Percentiles rank a stretch among this genome's conserved stretches.
These are phyloP conservation scores for Phyllostomus discolor DNA, from an alignment of 2,113 vertebrate genomes.

Conservation along the genomic window DNA sequence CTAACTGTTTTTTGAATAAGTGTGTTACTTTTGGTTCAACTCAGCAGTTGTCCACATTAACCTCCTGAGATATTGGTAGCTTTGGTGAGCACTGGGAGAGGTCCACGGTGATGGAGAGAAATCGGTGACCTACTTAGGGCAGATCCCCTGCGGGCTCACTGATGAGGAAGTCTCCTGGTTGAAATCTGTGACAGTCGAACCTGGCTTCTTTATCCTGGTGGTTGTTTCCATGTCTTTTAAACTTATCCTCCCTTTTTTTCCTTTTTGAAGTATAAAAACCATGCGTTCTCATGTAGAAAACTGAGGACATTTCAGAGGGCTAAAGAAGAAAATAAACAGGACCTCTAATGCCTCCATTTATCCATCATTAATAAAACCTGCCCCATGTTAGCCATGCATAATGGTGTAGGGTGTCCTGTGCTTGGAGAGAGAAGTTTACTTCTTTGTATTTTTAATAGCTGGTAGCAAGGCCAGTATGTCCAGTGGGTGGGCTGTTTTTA, in stretches of 20 bases:
- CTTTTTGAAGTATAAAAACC: not conserved
- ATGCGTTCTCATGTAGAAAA: not conserved
- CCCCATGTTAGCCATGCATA: not conserved
- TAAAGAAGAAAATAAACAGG: not conserved
- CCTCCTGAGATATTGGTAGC: slow-evolving; percentile 16
- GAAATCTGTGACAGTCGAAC: not conserved
- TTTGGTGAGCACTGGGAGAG: slow-evolving; percentile 45
- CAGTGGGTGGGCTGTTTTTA: not conserved
- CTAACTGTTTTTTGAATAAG: not conserved
- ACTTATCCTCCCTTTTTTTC: not conserved
- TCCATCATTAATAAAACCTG: not conserved
- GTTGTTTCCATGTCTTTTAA: slow-evolving; percentile 19
- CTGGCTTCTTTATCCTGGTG: not conserved
- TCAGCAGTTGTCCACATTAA: not conserved
- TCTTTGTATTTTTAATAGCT: not conserved
- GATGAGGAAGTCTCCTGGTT: not conserved
- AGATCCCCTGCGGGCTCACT: not conserved
- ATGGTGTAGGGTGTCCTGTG: not conserved
- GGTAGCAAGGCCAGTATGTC: not conserved
- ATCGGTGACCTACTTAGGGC: slow-evolving; percentile 56
- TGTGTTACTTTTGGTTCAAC: slow-evolving; percentile 27
- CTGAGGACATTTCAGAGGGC: not conserved
- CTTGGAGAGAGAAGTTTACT: not conserved
- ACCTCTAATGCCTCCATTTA: not conserved
- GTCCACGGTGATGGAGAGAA: not conserved